phyloP scores from a whole-genome alignment of 2,797 vertebrate species.

The Enteromius treurensis region DNA sequence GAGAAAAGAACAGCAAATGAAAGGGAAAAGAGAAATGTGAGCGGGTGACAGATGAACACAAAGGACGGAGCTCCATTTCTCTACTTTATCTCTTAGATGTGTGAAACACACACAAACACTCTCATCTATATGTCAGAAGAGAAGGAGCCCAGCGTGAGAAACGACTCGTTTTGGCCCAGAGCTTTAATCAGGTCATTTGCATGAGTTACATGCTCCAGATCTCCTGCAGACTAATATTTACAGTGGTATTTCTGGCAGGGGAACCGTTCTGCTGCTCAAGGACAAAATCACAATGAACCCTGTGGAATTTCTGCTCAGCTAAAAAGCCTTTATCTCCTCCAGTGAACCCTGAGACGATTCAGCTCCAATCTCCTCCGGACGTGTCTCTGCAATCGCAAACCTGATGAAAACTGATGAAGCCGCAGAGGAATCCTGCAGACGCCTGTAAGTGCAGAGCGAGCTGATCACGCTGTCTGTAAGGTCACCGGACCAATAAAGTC shows the following conservation, averaged over 20 bases:
- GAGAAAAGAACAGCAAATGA: slow-evolving; percentile 66
- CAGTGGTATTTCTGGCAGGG: slow-evolving; percentile 48
- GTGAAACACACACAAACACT: slow-evolving; percentile 44
- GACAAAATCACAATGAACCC: slow-evolving; percentile 52
- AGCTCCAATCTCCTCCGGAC: neutral
- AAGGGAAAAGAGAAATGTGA: slow-evolving; percentile 5
- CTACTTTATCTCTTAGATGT: slow-evolving; percentile 45
- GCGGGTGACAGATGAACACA: slow-evolving; percentile 44
- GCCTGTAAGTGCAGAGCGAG: neutral
- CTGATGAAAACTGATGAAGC: slow-evolving; percentile 22
- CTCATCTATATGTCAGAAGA: slow-evolving; percentile 22
- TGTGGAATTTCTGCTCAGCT: slow-evolving; percentile 18
- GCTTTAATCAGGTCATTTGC: slow-evolving; percentile 56
- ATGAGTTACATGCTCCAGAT: slow-evolving; percentile 52
- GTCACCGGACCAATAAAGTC: slow-evolving; percentile 44
- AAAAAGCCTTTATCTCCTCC: slow-evolving; percentile 26
- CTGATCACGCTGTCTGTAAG: too few relatives aligned
- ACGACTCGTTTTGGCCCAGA: slow-evolving; percentile 30
- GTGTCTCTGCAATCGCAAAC: neutral
- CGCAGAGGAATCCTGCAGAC: slow-evolving; percentile 27
- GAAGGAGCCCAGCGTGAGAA: too few relatives aligned
- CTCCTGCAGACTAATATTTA: slow-evolving; percentile 63
- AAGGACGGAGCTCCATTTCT: slow-evolving; percentile 39
- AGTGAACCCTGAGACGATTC: neutral
- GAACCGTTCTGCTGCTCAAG: slow-evolving; percentile 61